Base-by-base conservation (phyloP, 2,113 vertebrate genomes). In the Phoenicopterus ruber region DNA sequence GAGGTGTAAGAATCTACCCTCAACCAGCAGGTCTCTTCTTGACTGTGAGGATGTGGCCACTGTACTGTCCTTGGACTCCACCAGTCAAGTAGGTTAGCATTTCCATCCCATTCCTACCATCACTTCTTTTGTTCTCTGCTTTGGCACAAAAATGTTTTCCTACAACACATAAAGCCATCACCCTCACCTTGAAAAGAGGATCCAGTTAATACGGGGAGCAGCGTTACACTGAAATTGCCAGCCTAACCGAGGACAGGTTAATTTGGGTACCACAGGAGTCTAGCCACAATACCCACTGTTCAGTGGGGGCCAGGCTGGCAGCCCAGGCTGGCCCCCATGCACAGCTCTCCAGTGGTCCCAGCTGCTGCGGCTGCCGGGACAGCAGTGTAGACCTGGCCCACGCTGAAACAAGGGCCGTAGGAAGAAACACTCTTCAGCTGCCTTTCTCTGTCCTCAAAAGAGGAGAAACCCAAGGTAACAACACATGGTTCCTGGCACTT, bases 181-280 rank as follows among this genome's bases (percentile, higher is more conserved):
- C 17, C 31, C 28, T 67, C 20, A 10, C 34, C 26, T 89, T 58
- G 73, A 26, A 74, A 94, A 57, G 15, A n/a, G 20, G 12, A 31
- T 79, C 62, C 29, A 17, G 17, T 86, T 49, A 34, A 49, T 44
- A 26, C 22, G 62, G 11, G 50, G 42, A 83, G 55, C 22, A 42
- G 50, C 0, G 0, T 81, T 62, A 26, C 8, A 6, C 31, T 44
- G 40, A 59, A 78, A 19, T 10, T n/a, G 47, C 40, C 6, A 1
- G 47, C 25, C 13, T 21, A 28, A n/a, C 5, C 0, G 0, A 71
- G 34, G 19, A 19, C 14, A 55, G 9, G n/a, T 62, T 66, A 6
- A 5, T 63, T 81, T 62, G 63, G 10, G 29, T 62, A 13, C 42
- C 1, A 1, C 2, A 8, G 65, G 46, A 63, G 55, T 49, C 34